Base-by-base conservation (phyloP, 2,113 vertebrate genomes). In the Apteryx mantelli region DNA sequence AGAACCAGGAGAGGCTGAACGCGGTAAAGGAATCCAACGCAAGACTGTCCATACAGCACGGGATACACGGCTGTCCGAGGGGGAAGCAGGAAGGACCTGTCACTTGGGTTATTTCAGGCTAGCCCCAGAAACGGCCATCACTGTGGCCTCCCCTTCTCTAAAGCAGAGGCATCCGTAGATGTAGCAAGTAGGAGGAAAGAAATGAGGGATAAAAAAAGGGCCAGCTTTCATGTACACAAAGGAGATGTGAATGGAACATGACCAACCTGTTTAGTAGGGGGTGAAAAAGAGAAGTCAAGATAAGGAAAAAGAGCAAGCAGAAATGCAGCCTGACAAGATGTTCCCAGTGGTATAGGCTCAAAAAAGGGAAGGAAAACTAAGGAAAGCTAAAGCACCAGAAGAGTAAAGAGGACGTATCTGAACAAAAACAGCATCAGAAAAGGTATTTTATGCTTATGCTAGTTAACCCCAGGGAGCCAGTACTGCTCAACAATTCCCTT, bases 41-140 rank as follows among this genome's bases (percentile, higher is more conserved):
- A 1, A 0, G 0, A 48, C 30, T 5, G 28, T 42, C 46, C 7
- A 3, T 3, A 7, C 0, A n/a, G 42, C 58, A 25, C 0, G 0
- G 80, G 10, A 36, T 20, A 42, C 0, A 2, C 0, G 5, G 8
- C 21, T 28, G 42, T 8, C 8, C 1, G 0, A 40, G 14, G n/a
- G 65, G 13, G 40, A 63, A 3, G 24, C 69, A n/a, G n/a, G 48
- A 56, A 10, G 60, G 8, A 42, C 6, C 69, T 71, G 22, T 19
- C 44, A 48, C 20, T 32, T 14, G 19, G 34, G 48, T n/a, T 48
- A 9, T n/a, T 34, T 53, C 48, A n/a, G 21, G 34, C 4, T 0
- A 7, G 48, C 17, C 11, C 36, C 63, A 25, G 40, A 22, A 36
- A 16, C 0, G 5, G 53, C 71, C 65, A 7, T 2, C 1, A 11